Evolutionary conservation across 2,113 vertebrate species (phyloP), one percentile per base, ranked within the genome.

Genomic region (Etheostoma spectabile): DNA sequence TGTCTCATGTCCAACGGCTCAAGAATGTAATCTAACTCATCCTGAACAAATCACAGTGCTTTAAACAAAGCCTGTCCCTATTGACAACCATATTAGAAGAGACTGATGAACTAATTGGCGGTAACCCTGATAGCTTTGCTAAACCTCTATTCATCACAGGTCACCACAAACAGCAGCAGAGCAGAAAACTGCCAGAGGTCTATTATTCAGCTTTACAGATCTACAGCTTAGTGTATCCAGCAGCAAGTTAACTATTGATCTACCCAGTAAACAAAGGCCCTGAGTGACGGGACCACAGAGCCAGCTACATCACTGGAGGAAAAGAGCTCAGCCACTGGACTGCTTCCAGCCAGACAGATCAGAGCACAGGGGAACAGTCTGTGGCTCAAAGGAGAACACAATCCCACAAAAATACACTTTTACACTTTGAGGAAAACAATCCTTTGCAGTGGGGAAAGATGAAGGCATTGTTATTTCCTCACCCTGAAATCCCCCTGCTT

Each of bases 241-340:
- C 82, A 42, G 83, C 88, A 86, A 82, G 89, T 90, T 88, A 77
- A 77, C 79, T 91, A 94, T 94, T 52, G 93, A 94, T 93, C 89
- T 72, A 46, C 62, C 76, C 53, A 1, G 87, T 90, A 91, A 91
- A 91, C 88, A 89, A 87, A 79, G 68, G 77, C 80, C 45, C 63
- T 90, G 90, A 93, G 70, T 91, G 91, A 91, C 80, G 67, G 88
- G 85, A 89, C 91, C 91, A 91, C 87, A 90, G 89, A 79, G 85
- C 61, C 73, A 42, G 82, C 80, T 65, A 38, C 79, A 85, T 85
- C 86, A 75, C 77, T 45, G 79, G 78, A 88, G 82, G 82, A 75
- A 86, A 67, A 86, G 63, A 81, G 80, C 75, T 82, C 63, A 83
- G 70, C 48, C 80, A 59, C 78, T 91, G 93, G 92, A 82, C 81